Conservation (phyloP, 2,888 invertebrate species). For the Polyommatus iphigenia region DNA sequence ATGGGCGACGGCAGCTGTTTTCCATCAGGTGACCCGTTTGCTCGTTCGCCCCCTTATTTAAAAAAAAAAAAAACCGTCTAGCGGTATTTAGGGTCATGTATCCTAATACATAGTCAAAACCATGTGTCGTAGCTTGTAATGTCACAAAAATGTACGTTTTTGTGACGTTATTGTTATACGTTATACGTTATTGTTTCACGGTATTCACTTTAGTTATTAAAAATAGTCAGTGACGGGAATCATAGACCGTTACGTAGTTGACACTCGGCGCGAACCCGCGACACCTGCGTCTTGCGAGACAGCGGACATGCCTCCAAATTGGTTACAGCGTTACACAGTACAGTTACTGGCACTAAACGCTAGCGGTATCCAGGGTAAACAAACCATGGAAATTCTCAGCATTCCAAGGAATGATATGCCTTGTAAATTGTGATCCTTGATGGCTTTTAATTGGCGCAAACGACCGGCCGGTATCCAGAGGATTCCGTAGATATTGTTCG, state of each 20-base stretch:
- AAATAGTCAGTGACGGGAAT: neutral
- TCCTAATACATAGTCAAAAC: too few relatives aligned
- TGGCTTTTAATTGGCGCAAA: conserved; percentile 5
- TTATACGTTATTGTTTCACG: too few relatives aligned
- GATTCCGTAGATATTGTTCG: neutral
- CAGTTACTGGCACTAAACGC: neutral
- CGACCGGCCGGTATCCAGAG: neutral
- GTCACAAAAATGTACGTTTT: too few relatives aligned
- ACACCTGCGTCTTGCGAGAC: conserved; percentile 15
- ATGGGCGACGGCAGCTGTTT: too few relatives aligned
- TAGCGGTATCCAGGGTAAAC: conserved; percentile 15
- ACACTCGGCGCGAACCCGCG: conserved; percentile 22
- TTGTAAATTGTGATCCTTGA: conserved; percentile 15
- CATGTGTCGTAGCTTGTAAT: too few relatives aligned
- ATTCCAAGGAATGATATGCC: conserved; percentile 11
- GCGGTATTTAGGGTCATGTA: too few relatives aligned
- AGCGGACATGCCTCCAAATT: conserved; percentile 27
- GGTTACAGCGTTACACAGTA: conserved; percentile 25
- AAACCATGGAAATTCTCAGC: conserved; percentile 1
- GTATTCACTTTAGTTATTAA: neutral
- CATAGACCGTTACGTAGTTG: conserved; percentile 22
- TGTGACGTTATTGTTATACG: too few relatives aligned
- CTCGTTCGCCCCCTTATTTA: too few relatives aligned
- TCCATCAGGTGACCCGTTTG: too few relatives aligned
- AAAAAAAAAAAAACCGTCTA: too few relatives aligned